A percentile compares a stretch with the other conserved stretches of the same genome.
phyloP scores from a whole-genome alignment of 2,888 invertebrate genomes.

The Euzophera pinguis region DNA sequence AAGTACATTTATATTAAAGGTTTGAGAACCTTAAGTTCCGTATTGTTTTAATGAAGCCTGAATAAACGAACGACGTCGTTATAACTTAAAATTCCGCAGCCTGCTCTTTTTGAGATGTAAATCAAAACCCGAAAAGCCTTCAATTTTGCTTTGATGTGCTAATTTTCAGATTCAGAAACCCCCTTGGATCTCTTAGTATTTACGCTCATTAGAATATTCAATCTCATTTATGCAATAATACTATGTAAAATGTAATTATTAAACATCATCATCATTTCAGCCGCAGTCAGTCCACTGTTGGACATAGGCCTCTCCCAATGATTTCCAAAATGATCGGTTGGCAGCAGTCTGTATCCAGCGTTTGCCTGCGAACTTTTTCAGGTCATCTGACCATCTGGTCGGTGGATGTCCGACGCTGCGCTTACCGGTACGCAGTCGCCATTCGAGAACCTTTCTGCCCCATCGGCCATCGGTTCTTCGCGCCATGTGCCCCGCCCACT shows the following conservation, averaged over 20 bases:
- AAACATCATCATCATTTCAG: too few relatives aligned
- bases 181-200: conserved; percentile 47
- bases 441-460: too few relatives aligned
- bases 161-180: conserved; percentile 55
- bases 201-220: conserved; percentile 50
- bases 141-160: conserved; percentile 69
- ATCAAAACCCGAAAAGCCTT: conserved; percentile 60
- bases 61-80: conserved; percentile 12
- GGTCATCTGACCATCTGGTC: too few relatives aligned
- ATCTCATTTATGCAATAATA: conserved; percentile 24
- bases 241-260: conserved; percentile 20
- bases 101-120: conserved; percentile 70
- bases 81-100: conserved; percentile 37
- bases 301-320: too few relatives aligned
- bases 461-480: too few relatives aligned
- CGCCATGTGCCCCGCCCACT: too few relatives aligned
- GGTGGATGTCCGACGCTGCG: too few relatives aligned
- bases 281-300: too few relatives aligned
- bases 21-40: background rate
- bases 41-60: conserved; percentile 10
- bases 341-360: too few relatives aligned
- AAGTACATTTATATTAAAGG: background rate
- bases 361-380: too few relatives aligned
- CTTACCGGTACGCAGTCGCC: too few relatives aligned
- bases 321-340: too few relatives aligned